Conservation (phyloP, 1,140 invertebrate genomes). For the Oncopodura yosiiana region DNA sequence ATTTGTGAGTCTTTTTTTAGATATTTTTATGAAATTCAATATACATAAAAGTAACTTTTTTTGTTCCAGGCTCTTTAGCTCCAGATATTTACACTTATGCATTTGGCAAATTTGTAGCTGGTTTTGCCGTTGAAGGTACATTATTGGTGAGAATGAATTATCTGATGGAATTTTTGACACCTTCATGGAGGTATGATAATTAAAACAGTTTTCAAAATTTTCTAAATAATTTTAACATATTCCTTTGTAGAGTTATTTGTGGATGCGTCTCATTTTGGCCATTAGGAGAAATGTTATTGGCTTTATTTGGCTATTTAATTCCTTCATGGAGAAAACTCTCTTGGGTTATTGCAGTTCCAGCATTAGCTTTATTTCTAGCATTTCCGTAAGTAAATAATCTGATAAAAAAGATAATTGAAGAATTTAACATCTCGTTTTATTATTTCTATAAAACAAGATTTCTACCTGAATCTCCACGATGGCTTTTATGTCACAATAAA, state of each 20-base stretch:
- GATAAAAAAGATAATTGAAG: not conserved
- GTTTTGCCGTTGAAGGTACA: slow-evolving; percentile 23
- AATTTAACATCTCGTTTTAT: not conserved
- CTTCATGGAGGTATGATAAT: too few relatives aligned
- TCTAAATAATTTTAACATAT: too few relatives aligned
- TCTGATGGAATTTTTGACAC: slow-evolving; percentile 34
- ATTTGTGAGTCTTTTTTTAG: not conserved
- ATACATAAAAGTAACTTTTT: slow-evolving; percentile 6
- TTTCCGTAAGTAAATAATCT: slow-evolving; percentile 17
- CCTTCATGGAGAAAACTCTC: slow-evolving; percentile 11
- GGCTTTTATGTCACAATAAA: slow-evolving; percentile 8
- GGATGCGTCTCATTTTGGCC: slow-evolving; percentile 31
- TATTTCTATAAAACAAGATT: slow-evolving; percentile 7
- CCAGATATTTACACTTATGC: slow-evolving; percentile 10
- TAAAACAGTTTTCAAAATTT: too few relatives aligned
- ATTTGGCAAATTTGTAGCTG: slow-evolving; percentile 13
- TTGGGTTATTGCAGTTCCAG: slow-evolving; percentile 1
- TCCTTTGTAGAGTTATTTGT: slow-evolving; percentile 28
- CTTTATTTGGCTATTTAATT: slow-evolving; percentile 14
- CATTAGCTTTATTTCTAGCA: not conserved
- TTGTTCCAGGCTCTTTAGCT: slow-evolving; percentile 8
- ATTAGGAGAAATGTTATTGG: slow-evolving; percentile 31
- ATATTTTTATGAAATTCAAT: not conserved
- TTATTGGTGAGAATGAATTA: slow-evolving; percentile 24
- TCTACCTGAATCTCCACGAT: slow-evolving; percentile 12